Conservation (phyloP, 2,888 invertebrate genomes). For the Morpho achilles region DNA sequence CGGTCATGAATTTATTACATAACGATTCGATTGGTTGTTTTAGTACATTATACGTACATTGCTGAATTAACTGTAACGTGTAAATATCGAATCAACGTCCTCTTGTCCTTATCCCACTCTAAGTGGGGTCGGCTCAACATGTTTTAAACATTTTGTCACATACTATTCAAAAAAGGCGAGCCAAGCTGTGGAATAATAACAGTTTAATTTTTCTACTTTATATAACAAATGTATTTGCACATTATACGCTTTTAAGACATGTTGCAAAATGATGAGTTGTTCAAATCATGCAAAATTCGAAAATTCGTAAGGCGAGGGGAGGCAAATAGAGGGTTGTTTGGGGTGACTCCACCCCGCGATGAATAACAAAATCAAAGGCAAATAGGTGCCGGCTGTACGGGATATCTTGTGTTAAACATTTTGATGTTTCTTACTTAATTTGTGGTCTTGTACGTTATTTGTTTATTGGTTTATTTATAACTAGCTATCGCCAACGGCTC, state of each 20-base stretch:
- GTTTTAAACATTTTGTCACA: no score
- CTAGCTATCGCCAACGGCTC: no score
- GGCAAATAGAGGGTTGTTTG: constrained; percentile 16
- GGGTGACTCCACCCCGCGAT: constrained; percentile 35
- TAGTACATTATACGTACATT: no score
- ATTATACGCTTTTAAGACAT: constrained; percentile 26
- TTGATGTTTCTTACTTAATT: constrained; percentile 9
- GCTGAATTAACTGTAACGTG: no score
- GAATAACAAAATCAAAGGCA: constrained; percentile 57
- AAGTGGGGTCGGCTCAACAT: no score
- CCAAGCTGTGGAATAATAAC: no score
- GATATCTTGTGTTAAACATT: constrained; percentile 17
- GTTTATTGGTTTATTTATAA: neutral
- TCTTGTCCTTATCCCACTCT: no score
- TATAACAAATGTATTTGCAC: constrained; percentile 15
- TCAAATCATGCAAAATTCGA: constrained; percentile 28
- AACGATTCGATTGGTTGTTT: no score
- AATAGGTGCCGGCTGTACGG: constrained; percentile 19
- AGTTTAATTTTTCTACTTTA: no score
- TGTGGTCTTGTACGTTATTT: neutral
- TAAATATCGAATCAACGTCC: no score
- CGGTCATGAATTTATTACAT: no score
- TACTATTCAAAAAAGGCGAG: no score
- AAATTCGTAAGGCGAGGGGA: constrained; percentile 28
- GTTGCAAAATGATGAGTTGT: constrained; percentile 34